Percentiles rank a stretch among this genome's conserved stretches.
Conservation (phyloP, 2,113 vertebrate species). For the Dromas ardeola region DNA sequence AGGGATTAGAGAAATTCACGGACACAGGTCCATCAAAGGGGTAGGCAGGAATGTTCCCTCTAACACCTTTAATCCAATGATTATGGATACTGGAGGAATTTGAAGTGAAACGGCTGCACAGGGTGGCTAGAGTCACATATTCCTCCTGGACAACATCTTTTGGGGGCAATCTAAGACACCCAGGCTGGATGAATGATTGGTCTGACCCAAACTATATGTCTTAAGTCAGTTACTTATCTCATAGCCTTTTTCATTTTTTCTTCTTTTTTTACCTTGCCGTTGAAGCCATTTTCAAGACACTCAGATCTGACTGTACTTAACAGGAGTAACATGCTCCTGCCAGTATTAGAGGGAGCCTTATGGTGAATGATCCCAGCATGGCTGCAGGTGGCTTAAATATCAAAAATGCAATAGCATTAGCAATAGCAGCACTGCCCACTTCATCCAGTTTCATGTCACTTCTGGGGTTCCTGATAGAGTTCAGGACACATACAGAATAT, state of each 20-base stretch:
- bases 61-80: conserved; percentile 5
- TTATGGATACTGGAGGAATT: neutral
- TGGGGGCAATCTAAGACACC: neutral
- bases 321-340: neutral
- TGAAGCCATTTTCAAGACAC: neutral
- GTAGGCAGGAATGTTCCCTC: neutral
- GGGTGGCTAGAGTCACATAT: neutral
- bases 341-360: neutral
- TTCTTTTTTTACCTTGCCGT: neutral
- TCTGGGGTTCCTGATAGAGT: neutral
- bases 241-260: neutral
- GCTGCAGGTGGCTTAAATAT: neutral
- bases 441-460: neutral
- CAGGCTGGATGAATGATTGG: neutral
- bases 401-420: neutral
- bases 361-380: neutral
- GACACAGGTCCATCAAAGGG: neutral
- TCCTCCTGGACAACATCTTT: neutral
- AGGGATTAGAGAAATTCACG: neutral
- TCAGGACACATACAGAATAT: neutral
- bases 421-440: neutral
- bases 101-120: neutral
- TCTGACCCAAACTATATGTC: neutral
- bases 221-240: neutral
- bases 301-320: neutral